These are phyloP conservation scores for Lerista edwardsae DNA, from an alignment of 2,797 vertebrate species.

Conservation along the genomic window DNA sequence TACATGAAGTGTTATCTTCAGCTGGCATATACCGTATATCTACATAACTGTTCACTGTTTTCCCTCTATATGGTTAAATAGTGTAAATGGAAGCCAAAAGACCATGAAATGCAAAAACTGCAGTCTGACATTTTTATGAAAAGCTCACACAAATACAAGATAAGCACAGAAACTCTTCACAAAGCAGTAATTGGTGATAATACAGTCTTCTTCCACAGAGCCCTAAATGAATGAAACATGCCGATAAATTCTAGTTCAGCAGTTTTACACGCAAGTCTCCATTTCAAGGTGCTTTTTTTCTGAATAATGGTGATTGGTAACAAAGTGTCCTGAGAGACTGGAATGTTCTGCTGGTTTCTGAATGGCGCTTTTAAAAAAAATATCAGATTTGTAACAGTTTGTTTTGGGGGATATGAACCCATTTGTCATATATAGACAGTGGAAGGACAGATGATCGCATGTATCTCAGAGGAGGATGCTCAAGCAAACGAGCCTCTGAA, in stretches of 20 bases:
- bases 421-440: not conserved
- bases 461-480: not conserved
- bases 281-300: not conserved
- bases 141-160: not conserved
- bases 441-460: not conserved
- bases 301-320: not conserved
- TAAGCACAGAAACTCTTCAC: not conserved
- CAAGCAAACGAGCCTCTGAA: not conserved
- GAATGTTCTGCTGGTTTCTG: not conserved
- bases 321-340: not conserved
- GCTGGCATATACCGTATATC: too few relatives aligned
- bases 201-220: not conserved
- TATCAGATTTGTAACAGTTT: not conserved
- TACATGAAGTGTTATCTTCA: not conserved
- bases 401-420: not conserved
- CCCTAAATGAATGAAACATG: not conserved
- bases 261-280: not conserved
- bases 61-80: too few relatives aligned
- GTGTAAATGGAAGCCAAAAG: not conserved
- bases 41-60: too few relatives aligned
- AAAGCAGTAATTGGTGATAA: not conserved
- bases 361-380: not conserved
- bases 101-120: not conserved
- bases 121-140: not conserved
- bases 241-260: not conserved